Base-by-base conservation (phyloP, 1,140 invertebrate species). In the Hestina assimilis region DNA sequence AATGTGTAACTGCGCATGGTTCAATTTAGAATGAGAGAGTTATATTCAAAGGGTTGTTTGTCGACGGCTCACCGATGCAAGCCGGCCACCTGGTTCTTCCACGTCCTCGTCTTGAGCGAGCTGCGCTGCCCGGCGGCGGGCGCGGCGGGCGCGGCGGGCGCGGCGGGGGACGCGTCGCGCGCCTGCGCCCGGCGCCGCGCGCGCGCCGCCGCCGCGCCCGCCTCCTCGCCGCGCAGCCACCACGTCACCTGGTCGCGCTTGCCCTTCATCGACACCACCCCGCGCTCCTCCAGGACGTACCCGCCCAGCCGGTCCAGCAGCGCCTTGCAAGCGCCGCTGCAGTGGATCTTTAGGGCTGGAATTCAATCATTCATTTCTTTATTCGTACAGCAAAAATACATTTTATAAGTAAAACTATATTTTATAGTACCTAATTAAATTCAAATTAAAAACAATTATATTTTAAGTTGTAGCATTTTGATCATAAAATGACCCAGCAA, bases 251-350 rank as follows among this genome's bases (percentile, higher is more conserved):
- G 93, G 20, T 96, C 93, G 0, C 94, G 94, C 81, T 96, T 96
- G 4, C 95, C 96, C 85, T 98, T 98, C 92, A 97, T 94, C 0
- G 91, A 86, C 0, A 97, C 92, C 1, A 95, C 61, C 0, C 96
- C 96, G 4, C 96, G 91, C 66, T 96, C 95, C 24, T 93, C 88
- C 4, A 95, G 63, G 7, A 89, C 89, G 73, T 97, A 98, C 9
- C 97, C 97, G 1, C 96, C 96, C 21, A 98, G 89, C 78, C 95
- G 94, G 63, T 96, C 95, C 14, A 99, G 82, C 0, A 95, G 91
- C n/a, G 92, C 85, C 75, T 96, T 96, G 74, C 96, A 97, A 42
- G 95, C 92, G 3, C 89, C 81, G 70, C 96, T 97, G 72, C 97
- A 97, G 89, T 99, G 97, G 63, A 99, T 98, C 80, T 94, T 95